These are phyloP conservation scores for Pristis pectinata DNA, from an alignment of 2,797 vertebrate genomes.

Conservation along the genomic window DNA sequence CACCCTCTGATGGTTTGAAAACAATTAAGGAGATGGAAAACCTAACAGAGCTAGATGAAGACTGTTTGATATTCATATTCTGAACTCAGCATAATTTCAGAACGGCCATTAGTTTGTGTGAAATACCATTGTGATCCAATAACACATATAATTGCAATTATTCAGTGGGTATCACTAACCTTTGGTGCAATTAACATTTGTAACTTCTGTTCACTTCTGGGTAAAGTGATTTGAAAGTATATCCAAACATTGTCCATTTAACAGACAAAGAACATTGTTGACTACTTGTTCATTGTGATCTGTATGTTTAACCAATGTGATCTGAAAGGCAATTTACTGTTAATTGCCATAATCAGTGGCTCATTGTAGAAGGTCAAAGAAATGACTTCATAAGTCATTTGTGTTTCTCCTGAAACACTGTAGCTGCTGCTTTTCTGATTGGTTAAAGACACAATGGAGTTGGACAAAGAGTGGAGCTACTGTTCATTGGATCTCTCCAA, in stretches of 20 bases:
- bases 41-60: background rate
- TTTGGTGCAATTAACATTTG: background rate
- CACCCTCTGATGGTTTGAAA: background rate
- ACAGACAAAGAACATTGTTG: background rate
- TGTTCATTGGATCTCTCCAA: background rate
- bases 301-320: background rate
- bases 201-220: background rate
- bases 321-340: background rate
- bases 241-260: background rate
- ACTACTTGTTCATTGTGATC: background rate
- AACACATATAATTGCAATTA: background rate
- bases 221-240: background rate
- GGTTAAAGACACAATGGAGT: background rate
- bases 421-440: background rate
- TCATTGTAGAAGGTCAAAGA: background rate
- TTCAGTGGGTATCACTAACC: background rate
- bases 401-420: background rate
- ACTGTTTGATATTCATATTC: background rate
- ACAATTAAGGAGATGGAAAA: background rate
- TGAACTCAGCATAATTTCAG: background rate
- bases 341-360: background rate
- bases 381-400: background rate
- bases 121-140: background rate
- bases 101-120: background rate
- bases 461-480: background rate